Evolutionary conservation across 2,888 invertebrate genomes (phyloP).

Genomic region (Alloscopus bannaensis): DNA sequence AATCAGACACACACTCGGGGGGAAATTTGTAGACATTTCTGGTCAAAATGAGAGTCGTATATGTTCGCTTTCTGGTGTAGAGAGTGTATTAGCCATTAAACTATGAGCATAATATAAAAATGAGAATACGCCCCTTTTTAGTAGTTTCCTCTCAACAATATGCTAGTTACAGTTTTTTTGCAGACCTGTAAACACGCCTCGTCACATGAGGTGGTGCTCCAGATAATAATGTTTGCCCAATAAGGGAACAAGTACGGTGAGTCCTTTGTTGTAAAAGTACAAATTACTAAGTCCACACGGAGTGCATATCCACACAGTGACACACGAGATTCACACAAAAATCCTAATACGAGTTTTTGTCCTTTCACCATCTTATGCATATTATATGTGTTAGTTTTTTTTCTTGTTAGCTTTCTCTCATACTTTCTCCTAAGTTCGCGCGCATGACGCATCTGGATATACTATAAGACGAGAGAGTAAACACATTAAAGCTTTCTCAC

Average conservation of each 20-base stretch:
- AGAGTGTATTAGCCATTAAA: background rate
- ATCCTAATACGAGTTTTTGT: background rate
- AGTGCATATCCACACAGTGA: background rate
- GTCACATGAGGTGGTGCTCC: background rate
- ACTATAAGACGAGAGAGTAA: conserved; percentile 15
- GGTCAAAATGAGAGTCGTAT: background rate
- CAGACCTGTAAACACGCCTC: background rate
- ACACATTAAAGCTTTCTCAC: conserved; percentile 30
- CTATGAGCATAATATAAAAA: conserved; percentile 2
- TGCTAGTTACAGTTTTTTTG: too few species aligned
- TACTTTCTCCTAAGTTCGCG: background rate
- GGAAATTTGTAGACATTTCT: too few species aligned
- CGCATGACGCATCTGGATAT: background rate
- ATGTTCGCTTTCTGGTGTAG: background rate
- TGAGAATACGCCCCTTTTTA: background rate
- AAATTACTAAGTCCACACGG: conserved; percentile 23
- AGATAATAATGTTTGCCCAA: too few species aligned
- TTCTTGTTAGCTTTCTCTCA: background rate
- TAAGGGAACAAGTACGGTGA: background rate
- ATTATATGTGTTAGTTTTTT: background rate
- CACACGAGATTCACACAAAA: background rate
- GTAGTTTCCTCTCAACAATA: background rate
- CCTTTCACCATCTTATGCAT: background rate
- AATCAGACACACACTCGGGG: background rate
- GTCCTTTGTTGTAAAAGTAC: conserved; percentile 38